A percentile compares a stretch with the other conserved stretches of the same genome.
Conservation (phyloP, 2,113 vertebrate species). For the Cynocephalus volans region DNA sequence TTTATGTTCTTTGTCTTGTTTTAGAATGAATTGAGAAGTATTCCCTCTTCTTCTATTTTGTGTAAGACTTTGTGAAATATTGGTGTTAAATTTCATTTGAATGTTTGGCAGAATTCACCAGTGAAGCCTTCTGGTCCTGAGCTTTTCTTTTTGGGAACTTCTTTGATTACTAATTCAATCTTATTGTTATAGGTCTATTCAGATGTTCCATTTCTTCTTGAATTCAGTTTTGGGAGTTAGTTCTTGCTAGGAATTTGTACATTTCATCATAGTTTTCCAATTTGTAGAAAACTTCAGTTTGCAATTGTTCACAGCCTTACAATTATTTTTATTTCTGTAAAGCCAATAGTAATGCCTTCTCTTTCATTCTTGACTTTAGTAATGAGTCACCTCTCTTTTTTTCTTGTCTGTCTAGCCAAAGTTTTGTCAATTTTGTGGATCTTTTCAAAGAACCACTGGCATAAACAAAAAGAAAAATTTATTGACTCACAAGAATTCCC, state of each 20-base stretch:
- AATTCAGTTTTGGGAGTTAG: background rate
- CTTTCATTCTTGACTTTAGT: background rate
- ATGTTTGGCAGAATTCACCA: background rate
- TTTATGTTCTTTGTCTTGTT: slow-evolving; percentile 30
- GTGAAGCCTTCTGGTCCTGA: background rate
- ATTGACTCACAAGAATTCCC: background rate
- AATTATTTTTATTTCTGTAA: background rate
- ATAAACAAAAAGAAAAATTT: background rate
- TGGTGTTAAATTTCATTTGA: background rate
- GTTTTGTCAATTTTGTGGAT: background rate
- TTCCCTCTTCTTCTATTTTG: background rate
- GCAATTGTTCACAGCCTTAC: background rate
- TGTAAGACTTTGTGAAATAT: background rate
- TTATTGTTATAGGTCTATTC: background rate
- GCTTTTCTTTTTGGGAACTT: background rate
- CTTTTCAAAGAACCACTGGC: background rate
- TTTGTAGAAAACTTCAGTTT: background rate
- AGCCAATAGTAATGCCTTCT: background rate
- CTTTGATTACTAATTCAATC: background rate
- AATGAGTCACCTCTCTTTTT: background rate
- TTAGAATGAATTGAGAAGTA: slow-evolving; percentile 1
- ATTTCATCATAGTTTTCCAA: slow-evolving; percentile 31
- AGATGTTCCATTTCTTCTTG: background rate
- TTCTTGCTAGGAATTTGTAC: background rate
- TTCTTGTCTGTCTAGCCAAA: slow-evolving; percentile 10